Base-by-base conservation (phyloP, 1,140 invertebrate species). In the Leptinotarsa undecemlineata region DNA sequence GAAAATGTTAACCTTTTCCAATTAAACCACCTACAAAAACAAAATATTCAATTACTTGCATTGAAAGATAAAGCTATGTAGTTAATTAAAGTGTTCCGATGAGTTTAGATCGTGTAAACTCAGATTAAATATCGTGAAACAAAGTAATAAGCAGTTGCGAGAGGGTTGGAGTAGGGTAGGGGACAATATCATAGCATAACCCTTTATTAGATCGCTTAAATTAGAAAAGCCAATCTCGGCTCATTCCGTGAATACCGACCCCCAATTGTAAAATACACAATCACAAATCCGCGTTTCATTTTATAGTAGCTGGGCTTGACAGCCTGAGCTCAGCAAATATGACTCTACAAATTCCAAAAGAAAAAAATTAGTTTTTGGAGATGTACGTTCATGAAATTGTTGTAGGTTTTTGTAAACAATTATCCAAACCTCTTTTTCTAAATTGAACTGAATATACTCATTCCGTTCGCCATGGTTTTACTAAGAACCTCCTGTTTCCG, bases 191-290 rank as follows among this genome's bases (percentile, higher is more conserved):
- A 68, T 74, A 67, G 73, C 76, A 68, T 74, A 80, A 80, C 79
- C 79, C 79, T 80, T 80, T 80, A 80, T 80, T 80, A 78, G 79
- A 80, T 74, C 74, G 79, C 74, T 76, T 79, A 79, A 80, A 80
- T 80, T 80, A 79, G 79, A 80, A 80, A 80, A 80, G 79, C 79
- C 79, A 80, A 80, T 80, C 78, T 76, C 79, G 75, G 69, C 76
- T 79, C 77, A 80, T 80, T 80, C 79, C 77, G 47, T 67, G 74
- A 78, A 79, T 80, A 77, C 79, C 79, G 75, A 77, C 70, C 76
- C 79, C 74, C 79, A 80, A 80, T 80, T 80, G 79, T 80, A 79
- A 80, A 80, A 79, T 80, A 80, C 79, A 79, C 79, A 80, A 77
- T 80, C 79, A 80, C 77, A 78, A 77, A 80, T 80, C 72, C 73